Evolutionary conservation across 2,797 vertebrate species (phyloP).

Genomic region (Acanthurus lineatus): DNA sequence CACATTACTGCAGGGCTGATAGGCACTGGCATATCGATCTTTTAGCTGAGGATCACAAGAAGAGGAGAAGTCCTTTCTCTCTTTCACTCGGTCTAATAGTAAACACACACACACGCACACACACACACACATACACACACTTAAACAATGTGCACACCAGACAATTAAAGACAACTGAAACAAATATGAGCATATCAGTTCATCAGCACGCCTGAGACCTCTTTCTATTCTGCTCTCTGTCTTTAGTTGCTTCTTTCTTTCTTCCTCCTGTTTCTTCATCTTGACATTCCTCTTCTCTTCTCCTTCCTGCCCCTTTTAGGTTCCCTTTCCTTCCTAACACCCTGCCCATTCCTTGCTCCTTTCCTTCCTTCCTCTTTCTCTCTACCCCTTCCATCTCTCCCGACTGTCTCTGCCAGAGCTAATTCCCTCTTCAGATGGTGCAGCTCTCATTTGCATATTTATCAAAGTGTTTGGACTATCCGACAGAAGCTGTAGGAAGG

Average conservation of each 20-base stretch:
- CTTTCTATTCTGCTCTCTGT: slow-evolving; percentile 32
- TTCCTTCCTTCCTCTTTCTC: slow-evolving; percentile 32
- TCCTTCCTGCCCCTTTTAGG: slow-evolving; percentile 32
- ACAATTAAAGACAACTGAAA: slow-evolving; percentile 85
- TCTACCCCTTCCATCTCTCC: slow-evolving; percentile 60
- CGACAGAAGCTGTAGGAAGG: slow-evolving; percentile 88
- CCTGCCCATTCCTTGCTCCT: slow-evolving; percentile 16
- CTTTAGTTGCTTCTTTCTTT: slow-evolving; percentile 44
- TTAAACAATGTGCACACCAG: slow-evolving; percentile 61
- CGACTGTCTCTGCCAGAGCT: slow-evolving; percentile 80
- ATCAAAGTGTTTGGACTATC: slow-evolving; percentile 90
- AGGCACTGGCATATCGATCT: slow-evolving; percentile 59
- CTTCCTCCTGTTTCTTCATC: slow-evolving; percentile 48
- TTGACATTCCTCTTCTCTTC: slow-evolving; percentile 39
- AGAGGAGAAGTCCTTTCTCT: slow-evolving; percentile 41
- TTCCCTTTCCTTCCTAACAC: slow-evolving; percentile 12
- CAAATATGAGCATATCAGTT: slow-evolving; percentile 79
- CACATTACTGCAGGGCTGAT: slow-evolving; percentile 65
- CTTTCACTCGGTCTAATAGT: slow-evolving; percentile 22
- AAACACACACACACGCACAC: too few species aligned
- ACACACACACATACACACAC: slow-evolving; percentile 18
- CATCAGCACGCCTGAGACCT: slow-evolving; percentile 64
- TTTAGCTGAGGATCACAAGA: slow-evolving; percentile 25
- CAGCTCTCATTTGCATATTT: slow-evolving; percentile 88
- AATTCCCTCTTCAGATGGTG: slow-evolving; percentile 86